Evolutionary conservation across 2,113 vertebrate species (phyloP), one percentile per base, ranked within the genome.

Genomic region (Toxotes jaculatrix): DNA sequence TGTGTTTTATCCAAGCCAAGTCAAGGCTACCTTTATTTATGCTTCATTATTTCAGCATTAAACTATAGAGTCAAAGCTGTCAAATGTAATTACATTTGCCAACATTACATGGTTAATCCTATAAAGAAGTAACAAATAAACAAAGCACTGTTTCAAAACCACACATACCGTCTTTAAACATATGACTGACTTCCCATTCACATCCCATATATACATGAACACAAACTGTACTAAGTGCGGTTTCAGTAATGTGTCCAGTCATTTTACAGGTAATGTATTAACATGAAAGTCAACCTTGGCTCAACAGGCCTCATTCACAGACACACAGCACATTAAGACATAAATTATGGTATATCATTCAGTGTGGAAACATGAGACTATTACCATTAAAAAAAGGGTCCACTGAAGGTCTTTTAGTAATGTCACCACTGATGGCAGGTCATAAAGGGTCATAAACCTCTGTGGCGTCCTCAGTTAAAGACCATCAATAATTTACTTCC

Each of bases 401-500:
- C 59, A 70, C 67, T 78, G 82, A 81, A 86, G 64, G 76, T 87
- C 75, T 77, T 74, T 43, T 69, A 51, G 60, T 80, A 86, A 88
- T 84, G 74, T 89, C 77, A 80, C 68, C 38, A 12, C 74, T 85
- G 79, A 89, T 82, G 73, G 75, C 51, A 60, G 87, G 89, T 85
- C 83, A 79, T 80, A 85, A 87, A 85, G 65, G 68, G 80, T 85
- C 62, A 62, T 87, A 87, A 87, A 91, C 84, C 82, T 86, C 64
- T 16, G 60, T 53, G 65, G 79, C 17, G 23, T 78, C 81, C 68
- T 17, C 38, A 84, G 85, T 88, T 90, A 76, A 91, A 86, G 69
- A 85, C 61, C 83, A 88, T 88, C 67, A 88, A 89, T 93, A 80
- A 93, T 90, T 91, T 72, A 92, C 86, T 69, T 79, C 59, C 42